phyloP scores from a whole-genome alignment of 92 coral and sea anemone genomes.

The Anthopleura xanthogrammica region DNA sequence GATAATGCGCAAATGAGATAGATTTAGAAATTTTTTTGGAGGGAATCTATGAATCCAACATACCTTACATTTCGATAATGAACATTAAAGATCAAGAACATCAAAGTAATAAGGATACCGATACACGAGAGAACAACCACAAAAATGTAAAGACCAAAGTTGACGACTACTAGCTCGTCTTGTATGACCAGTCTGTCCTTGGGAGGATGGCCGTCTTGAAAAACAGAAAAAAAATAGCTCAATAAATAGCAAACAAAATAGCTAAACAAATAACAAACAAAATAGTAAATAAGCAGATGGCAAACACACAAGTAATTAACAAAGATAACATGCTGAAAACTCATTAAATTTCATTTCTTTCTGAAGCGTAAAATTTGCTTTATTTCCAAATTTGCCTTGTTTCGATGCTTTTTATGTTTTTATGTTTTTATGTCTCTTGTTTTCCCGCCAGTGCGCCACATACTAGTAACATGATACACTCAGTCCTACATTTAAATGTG shows the following conservation, averaged over 20 bases:
- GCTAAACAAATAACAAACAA: not conserved
- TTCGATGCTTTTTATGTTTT: no score
- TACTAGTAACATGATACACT: no score
- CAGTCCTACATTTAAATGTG: no score
- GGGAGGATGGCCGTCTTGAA: slow-evolving; percentile 36
- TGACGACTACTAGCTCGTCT: slow-evolving; percentile 13
- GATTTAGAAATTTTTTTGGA: not conserved
- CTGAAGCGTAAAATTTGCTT: no score
- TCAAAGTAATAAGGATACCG: slow-evolving; percentile 26
- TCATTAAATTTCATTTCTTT: no score
- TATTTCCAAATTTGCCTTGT: no score
- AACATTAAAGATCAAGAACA: slow-evolving; percentile 29
- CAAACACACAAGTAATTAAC: no score
- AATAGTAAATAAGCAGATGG: no score
- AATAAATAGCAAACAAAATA: not conserved
- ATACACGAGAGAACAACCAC: slow-evolving; percentile 9
- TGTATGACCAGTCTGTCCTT: slow-evolving; percentile 16
- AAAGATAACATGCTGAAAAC: no score
- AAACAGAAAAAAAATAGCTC: not conserved
- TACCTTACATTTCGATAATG: slow-evolving; percentile 36
- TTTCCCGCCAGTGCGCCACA: no score
- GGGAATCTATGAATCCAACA: not conserved
- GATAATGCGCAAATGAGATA: not conserved
- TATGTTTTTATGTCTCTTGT: no score
- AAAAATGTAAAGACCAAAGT: slow-evolving; percentile 15